A percentile compares a stretch with the other conserved stretches of the same genome.
Conservation (phyloP, 2,113 vertebrate genomes). For the Deroptyus accipitrinus region DNA sequence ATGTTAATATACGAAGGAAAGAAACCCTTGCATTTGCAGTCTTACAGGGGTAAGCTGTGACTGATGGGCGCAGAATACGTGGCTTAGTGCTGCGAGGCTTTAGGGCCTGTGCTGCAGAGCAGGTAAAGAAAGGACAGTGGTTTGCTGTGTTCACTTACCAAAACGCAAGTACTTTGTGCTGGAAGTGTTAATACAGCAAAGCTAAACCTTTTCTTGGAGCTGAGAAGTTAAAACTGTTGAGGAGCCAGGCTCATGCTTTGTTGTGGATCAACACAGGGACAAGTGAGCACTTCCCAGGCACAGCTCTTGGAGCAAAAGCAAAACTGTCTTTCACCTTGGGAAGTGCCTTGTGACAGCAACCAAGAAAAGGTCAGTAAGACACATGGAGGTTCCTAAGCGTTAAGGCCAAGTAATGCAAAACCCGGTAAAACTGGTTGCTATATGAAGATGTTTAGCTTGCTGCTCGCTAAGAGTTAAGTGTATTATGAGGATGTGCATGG, state of each 20-base stretch:
- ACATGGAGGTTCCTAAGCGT: rapidly evolving
- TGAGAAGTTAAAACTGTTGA: background rate
- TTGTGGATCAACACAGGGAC: rapidly evolving
- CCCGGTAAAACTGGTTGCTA: background rate
- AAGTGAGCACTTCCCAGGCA: background rate
- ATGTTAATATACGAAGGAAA: background rate
- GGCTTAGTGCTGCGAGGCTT: rapidly evolving
- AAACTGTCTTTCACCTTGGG: background rate
- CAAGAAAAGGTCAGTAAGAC: background rate
- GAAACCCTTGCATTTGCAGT: background rate
- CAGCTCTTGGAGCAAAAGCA: background rate
- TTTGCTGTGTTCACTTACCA: background rate
- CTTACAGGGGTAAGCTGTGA: background rate
- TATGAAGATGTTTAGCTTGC: background rate
- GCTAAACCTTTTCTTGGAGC: background rate
- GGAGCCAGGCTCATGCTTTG: background rate
- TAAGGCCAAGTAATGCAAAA: background rate
- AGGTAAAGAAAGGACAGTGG: background rate
- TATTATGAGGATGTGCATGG: background rate
- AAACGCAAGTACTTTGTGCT: background rate
- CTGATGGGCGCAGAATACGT: rapidly evolving
- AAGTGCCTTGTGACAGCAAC: rapidly evolving
- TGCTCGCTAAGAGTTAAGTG: background rate
- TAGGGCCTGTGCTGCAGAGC: background rate
- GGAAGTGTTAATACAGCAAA: background rate